Percentiles rank a stretch among this genome's conserved stretches.
Evolutionary conservation across 2,888 invertebrate genomes (phyloP).

Genomic region (Drosophila fungiperda): DNA sequence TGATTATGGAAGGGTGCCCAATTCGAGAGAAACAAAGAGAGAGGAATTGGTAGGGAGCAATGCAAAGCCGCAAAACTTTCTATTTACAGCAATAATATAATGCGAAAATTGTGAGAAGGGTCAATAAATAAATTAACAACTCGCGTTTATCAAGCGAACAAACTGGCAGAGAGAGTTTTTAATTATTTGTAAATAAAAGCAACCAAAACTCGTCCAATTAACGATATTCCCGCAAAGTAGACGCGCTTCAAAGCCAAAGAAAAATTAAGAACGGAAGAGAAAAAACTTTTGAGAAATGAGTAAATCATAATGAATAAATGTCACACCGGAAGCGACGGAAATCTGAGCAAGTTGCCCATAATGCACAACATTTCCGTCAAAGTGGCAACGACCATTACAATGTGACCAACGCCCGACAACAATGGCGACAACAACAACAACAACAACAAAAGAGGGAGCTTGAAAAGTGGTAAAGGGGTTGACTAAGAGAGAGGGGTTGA

Average conservation of each 20-base stretch:
- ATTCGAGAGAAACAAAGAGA: not conserved
- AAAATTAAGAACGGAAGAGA: not conserved
- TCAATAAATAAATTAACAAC: slow-evolving; percentile 71
- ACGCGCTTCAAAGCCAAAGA: not conserved
- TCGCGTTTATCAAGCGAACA: slow-evolving; percentile 39
- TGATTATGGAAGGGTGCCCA: slow-evolving; percentile 32
- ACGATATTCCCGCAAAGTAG: slow-evolving; percentile 25
- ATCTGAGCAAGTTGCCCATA: slow-evolving; percentile 62
- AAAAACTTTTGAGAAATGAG: slow-evolving; percentile 56
- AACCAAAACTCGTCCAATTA: slow-evolving; percentile 65
- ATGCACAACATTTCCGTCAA: slow-evolving; percentile 71
- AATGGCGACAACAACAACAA: slow-evolving; percentile 13
- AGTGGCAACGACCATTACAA: slow-evolving; percentile 46
- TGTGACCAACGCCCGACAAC: slow-evolving; percentile 28
- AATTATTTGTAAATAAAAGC: slow-evolving; percentile 78
- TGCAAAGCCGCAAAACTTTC: slow-evolving; percentile 47
- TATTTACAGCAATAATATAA: slow-evolving; percentile 42
- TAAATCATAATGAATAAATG: slow-evolving; percentile 81
- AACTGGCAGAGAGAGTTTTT: slow-evolving; percentile 53
- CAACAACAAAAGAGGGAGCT: not conserved
- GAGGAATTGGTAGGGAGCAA: not conserved
- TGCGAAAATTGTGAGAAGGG: slow-evolving; percentile 49
- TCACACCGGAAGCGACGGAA: slow-evolving; percentile 78
- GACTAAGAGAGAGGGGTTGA: slow-evolving; percentile 1
- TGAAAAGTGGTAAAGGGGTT: slow-evolving; percentile 1